These are phyloP conservation scores for Antigone vipio DNA, from an alignment of 2,113 vertebrate species.

Conservation along the genomic window DNA sequence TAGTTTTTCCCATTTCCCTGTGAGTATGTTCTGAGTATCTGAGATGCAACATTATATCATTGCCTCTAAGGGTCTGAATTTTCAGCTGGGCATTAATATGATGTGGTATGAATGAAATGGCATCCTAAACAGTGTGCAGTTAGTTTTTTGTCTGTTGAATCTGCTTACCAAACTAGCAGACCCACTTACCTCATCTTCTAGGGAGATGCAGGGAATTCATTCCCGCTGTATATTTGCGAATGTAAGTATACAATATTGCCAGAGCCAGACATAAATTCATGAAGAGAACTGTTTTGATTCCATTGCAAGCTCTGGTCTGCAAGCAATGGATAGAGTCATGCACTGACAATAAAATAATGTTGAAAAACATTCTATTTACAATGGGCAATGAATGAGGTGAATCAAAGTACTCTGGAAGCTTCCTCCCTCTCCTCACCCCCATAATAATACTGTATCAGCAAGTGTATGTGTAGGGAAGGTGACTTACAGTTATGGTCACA, in stretches of 20 bases:
- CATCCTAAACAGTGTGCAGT: too few species aligned
- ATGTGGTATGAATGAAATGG: not conserved
- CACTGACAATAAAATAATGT: not conserved
- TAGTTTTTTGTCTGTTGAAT: not conserved
- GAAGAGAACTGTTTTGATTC: not conserved
- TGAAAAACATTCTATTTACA: not conserved
- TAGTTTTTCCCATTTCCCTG: not conserved
- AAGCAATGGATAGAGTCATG: too few species aligned
- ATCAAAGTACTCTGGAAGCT: not conserved
- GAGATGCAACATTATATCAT: not conserved
- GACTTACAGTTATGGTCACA: not conserved
- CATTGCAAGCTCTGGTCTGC: not conserved
- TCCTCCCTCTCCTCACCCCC: not conserved
- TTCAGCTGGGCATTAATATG: not conserved
- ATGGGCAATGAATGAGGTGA: not conserved
- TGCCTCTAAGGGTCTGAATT: not conserved
- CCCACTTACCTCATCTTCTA: not conserved
- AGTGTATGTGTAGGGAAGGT: not conserved
- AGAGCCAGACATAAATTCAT: not conserved
- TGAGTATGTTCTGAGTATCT: fast-evolving
- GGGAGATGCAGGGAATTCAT: not conserved
- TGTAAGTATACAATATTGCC: fast-evolving
- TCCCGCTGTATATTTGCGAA: not conserved
- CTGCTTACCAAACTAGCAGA: not conserved
- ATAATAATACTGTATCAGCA: not conserved